Evolutionary conservation across 1,140 invertebrate species (phyloP).

Genomic region (Formica exsecta): DNA sequence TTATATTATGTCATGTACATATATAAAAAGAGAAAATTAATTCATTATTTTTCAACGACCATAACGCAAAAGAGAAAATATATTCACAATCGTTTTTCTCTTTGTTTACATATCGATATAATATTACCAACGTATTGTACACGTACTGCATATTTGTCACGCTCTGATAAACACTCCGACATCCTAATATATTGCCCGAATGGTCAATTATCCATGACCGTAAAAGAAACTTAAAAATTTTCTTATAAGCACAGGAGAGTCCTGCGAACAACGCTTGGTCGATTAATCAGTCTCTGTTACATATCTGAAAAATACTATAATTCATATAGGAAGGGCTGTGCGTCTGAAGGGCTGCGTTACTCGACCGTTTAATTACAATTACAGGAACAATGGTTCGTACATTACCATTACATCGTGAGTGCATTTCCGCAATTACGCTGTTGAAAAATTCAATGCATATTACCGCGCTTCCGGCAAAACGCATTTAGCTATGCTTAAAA

Average conservation of each 20-base stretch:
- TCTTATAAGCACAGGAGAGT: slow-evolving; percentile 21
- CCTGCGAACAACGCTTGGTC: slow-evolving; percentile 36
- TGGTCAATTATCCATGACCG: slow-evolving; percentile 63
- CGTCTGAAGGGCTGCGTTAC: slow-evolving; percentile 40
- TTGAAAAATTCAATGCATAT: slow-evolving; percentile 59
- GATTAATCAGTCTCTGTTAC: slow-evolving; percentile 40
- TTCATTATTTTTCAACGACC: neutral
- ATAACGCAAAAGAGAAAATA: neutral
- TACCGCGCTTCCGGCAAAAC: slow-evolving; percentile 37
- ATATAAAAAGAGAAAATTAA: neutral
- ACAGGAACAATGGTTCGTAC: slow-evolving; percentile 53
- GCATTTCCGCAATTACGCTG: slow-evolving; percentile 49
- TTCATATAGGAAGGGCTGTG: slow-evolving; percentile 41
- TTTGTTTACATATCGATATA: slow-evolving; percentile 21
- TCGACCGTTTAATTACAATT: slow-evolving; percentile 62
- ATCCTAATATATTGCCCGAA: slow-evolving; percentile 55
- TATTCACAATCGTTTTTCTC: neutral
- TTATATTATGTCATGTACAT: neutral
- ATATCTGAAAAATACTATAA: slow-evolving; percentile 48
- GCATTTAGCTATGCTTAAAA: slow-evolving; percentile 33
- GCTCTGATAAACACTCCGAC: slow-evolving; percentile 43
- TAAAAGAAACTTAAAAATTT: slow-evolving; percentile 56
- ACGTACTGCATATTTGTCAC: neutral
- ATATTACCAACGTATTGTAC: neutral
- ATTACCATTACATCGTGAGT: slow-evolving; percentile 59